Conservation (phyloP, 2,113 vertebrate genomes). For the Chroicocephalus ridibundus region DNA sequence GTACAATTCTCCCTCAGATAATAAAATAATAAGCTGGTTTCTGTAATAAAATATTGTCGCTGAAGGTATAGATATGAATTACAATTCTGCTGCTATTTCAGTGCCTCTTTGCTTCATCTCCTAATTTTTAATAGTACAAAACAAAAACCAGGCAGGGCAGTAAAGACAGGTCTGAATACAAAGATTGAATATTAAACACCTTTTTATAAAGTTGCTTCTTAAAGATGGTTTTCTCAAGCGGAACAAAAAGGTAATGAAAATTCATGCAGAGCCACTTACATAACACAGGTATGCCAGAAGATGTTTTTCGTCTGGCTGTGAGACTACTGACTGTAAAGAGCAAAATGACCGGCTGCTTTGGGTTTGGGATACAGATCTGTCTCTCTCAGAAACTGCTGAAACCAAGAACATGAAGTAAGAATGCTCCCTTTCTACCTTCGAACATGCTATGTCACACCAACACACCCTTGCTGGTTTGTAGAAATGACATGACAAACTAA, state of each 20-base stretch:
- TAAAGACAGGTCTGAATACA: neutral
- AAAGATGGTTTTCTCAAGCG: neutral
- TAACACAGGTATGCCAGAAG: neutral
- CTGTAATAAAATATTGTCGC: neutral
- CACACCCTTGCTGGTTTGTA: neutral
- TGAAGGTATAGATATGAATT: neutral
- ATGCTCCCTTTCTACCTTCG: neutral
- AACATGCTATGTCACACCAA: neutral
- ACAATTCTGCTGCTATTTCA: neutral
- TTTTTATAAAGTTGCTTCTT: neutral
- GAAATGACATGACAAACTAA: neutral
- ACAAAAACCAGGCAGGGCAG: neutral
- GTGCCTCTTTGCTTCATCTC: neutral
- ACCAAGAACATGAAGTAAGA: neutral
- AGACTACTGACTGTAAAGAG: neutral
- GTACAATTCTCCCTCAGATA: neutral
- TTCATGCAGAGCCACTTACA: neutral
- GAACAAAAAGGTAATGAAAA: constrained; percentile 15
- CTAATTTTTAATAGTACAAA: neutral
- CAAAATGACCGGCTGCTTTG: neutral
- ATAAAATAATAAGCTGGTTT: neutral
- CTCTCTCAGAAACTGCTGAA: neutral
- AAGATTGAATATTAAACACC: neutral
- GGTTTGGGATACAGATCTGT: neutral
- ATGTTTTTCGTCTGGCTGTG: neutral